Percentiles rank a stretch among this genome's conserved stretches.
phyloP scores from a whole-genome alignment of 2,113 vertebrate genomes.

The Poeciliopsis retropinna region DNA sequence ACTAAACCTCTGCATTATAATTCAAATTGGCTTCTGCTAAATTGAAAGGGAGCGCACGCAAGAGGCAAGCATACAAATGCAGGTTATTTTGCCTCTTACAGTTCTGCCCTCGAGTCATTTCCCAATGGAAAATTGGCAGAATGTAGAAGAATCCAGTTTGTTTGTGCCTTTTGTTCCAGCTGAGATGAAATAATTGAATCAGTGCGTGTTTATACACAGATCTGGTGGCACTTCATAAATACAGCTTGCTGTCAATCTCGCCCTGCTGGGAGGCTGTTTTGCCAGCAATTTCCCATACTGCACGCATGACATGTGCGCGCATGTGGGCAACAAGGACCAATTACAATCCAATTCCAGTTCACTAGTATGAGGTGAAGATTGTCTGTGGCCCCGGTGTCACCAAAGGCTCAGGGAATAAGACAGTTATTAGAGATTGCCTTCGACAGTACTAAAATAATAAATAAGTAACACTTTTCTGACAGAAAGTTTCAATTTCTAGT shows the following conservation, averaged over 20 bases:
- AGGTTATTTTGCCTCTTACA: conserved; percentile 57
- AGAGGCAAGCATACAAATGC: conserved; percentile 44
- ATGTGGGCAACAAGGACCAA: conserved; percentile 35
- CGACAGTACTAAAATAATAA: background rate
- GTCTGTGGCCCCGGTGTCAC: conserved; percentile 29
- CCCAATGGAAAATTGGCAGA: conserved; percentile 18
- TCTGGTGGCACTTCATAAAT: conserved; percentile 48
- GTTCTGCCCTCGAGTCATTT: conserved; percentile 37
- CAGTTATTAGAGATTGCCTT: conserved; percentile 36
- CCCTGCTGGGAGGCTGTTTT: conserved; percentile 27
- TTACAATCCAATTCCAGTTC: conserved; percentile 41
- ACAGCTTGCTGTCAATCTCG: conserved; percentile 20
- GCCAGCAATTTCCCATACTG: conserved; percentile 1
- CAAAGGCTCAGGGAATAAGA: conserved; percentile 23
- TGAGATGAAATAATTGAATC: conserved; percentile 60
- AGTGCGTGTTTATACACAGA: conserved; percentile 42
- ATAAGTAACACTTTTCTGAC: conserved; percentile 1
- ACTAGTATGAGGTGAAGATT: conserved; percentile 30
- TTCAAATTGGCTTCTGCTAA: conserved; percentile 62
- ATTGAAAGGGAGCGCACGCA: conserved; percentile 39
- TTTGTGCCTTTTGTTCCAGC: conserved; percentile 39
- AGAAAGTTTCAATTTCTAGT: conserved; percentile 8
- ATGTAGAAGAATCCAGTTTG: conserved; percentile 23
- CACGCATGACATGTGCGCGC: conserved; percentile 21
- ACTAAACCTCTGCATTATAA: conserved; percentile 39